Evolutionary conservation across 2,888 invertebrate genomes (phyloP), one percentile per base, ranked within the genome.

Genomic region (Dorcus parallelipipedus): DNA sequence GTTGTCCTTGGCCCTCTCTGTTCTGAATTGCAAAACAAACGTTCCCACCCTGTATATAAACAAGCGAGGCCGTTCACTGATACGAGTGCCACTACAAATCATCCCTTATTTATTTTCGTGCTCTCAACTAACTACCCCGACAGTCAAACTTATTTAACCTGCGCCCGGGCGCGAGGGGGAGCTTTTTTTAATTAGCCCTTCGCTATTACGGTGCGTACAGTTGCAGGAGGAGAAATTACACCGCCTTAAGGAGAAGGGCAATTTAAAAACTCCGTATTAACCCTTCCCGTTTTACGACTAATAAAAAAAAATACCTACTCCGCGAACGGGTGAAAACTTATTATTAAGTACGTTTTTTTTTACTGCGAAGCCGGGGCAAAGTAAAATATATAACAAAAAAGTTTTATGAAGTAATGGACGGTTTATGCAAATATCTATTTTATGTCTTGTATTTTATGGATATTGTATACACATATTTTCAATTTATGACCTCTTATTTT

Each of bases 131-230:
- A 60, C 56, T 55, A 39, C 57, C 58, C 58, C 51, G 23, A 17
- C 23, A 52, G 49, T 54, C 53, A 52, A 64, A 60, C 54, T 57
- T 52, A 52, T 52, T 52, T 59, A 64, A 63, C 63, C 56, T 61
- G 61, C 54, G 39, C 49, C 33, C 52, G 39, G 38, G 39, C 54
- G 52, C 58, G 58, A 62, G 60, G 61, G 64, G 64, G 62, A 56
- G 65, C 64, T 60, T 62, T 63, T 66, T 66, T 66, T 66, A 66
- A 66, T 66, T 66, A 66, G 64, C 60, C 26, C 57, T 55, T 59
- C 52, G 56, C 59, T 60, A 61, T 62, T 61, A 61, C 60, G 60
- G 59, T 60, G 26, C 26, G 63, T 62, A 58, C 59, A 54, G 59
- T 61, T 57, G 56, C 55, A 60, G 56, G 51, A 53, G 49, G 54